These are phyloP conservation scores for Phrynosoma platyrhinos DNA, from an alignment of 2,113 vertebrate species.

Conservation along the genomic window DNA sequence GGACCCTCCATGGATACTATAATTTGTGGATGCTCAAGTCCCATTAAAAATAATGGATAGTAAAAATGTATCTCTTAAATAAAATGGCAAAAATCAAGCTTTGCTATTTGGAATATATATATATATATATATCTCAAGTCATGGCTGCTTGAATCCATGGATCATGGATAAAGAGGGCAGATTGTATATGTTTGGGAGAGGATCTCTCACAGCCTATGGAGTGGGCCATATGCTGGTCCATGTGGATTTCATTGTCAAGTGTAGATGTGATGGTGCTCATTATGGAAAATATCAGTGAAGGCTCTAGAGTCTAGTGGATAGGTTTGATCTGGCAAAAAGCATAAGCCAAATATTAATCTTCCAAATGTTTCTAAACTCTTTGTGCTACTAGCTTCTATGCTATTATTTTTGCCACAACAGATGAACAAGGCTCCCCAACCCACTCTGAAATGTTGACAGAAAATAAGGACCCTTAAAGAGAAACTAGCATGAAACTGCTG, in stretches of 20 bases:
- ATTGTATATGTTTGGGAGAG: background rate
- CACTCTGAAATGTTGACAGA: background rate
- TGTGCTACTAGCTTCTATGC: background rate
- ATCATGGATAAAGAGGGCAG: too few species aligned
- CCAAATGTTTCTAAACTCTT: too few species aligned
- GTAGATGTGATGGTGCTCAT: background rate
- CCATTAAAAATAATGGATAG: too few species aligned
- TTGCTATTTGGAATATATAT: too few species aligned
- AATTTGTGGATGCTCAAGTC: too few species aligned
- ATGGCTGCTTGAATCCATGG: too few species aligned
- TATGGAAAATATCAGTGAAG: background rate
- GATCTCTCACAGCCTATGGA: background rate
- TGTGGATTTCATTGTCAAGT: background rate
- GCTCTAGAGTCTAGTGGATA: background rate
- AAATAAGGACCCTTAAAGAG: background rate
- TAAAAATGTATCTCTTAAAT: too few species aligned
- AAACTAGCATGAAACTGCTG: background rate
- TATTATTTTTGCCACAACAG: background rate
- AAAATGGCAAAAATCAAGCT: too few species aligned
- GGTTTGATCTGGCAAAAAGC: background rate
- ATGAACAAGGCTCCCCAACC: background rate
- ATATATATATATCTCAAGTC: too few species aligned
- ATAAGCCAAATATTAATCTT: background rate
- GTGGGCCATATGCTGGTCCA: background rate
- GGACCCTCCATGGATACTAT: too few species aligned